Percentiles rank a stretch among this genome's conserved stretches.
Evolutionary conservation across 2,797 vertebrate species (phyloP).

Genomic region (Urosaurus nigricauda): DNA sequence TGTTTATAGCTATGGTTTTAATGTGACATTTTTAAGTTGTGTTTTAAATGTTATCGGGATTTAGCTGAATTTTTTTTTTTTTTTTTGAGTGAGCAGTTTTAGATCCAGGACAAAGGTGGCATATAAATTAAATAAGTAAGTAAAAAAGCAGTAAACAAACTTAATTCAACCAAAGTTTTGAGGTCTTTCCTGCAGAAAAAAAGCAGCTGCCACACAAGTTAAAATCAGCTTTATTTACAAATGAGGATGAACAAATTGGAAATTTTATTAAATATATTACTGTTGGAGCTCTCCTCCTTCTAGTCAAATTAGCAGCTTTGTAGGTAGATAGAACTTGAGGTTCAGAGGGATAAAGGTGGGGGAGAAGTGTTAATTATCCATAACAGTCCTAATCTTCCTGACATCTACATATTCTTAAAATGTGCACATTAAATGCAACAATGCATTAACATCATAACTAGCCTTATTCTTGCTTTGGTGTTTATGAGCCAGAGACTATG

Average conservation of each 20-base stretch:
- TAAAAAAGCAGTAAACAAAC: too few species aligned
- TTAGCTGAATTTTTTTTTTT: too few species aligned
- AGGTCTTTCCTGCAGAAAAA: neutral
- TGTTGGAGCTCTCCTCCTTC: neutral
- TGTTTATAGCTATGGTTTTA: too few species aligned
- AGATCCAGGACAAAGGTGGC: too few species aligned
- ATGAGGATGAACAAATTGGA: neutral
- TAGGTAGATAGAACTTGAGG: neutral
- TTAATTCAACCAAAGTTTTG: too few species aligned
- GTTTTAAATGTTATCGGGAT: too few species aligned
- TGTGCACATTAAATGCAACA: neutral
- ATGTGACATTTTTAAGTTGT: too few species aligned
- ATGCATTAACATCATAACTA: neutral
- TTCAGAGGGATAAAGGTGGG: too few species aligned
- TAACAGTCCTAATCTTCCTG: neutral
- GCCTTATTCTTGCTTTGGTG: neutral
- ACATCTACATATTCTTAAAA: neutral
- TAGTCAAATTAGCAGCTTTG: neutral
- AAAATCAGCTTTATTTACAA: neutral
- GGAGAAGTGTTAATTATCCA: neutral
- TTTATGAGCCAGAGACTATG: neutral
- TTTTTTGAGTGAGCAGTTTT: too few species aligned
- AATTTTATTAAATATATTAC: neutral
- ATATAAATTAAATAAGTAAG: too few species aligned
- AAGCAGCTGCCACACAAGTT: neutral